Evolutionary conservation across 1,140 invertebrate genomes (phyloP), one percentile per base, ranked within the genome.

Genomic region (Psilanteris sp.): DNA sequence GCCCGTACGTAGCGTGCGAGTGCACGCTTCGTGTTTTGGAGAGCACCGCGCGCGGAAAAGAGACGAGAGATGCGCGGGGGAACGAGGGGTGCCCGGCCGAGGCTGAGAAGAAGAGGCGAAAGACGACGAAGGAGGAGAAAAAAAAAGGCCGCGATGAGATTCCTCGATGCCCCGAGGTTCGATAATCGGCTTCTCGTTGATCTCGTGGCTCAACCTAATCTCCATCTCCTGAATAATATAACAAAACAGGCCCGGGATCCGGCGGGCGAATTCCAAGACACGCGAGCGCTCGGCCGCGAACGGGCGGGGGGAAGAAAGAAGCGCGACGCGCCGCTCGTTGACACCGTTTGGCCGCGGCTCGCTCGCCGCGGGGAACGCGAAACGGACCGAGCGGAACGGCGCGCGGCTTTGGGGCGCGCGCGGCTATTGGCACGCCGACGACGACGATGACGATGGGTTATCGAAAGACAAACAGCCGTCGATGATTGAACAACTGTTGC

Each of bases 171-270:
- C 36, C 46, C 29, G 48, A 34, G 31, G 52, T 31, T 32, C 52
- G 68, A 62, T 64, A 72, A 64, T 72, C 68, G 50, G 27, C 67
- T 44, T 18, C 68, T 57, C 57, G 57, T 64, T 46, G 67, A 66
- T 73, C 59, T 52, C 44, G 52, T 71, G 67, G 15, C 27, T 55
- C 31, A 46, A 26, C 52, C 70, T 73, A 73, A 73, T 73, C 61
- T 73, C 31, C 70, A 73, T 66, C 57, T 55, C 5, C 7, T 59
- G 59, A 59, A 52, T 52, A 73, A 73, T 73, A 59, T 73, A 64
- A 57, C 32, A 15, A 39, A 54, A 61, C 8, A 11, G 32, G 10
- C 31, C 31, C 36, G 7, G 7, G 18, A 41, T 24, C 27, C 14
- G 9, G 6, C 20, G 26, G 27, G 11, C 46, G 41, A 70, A 70